Percentiles rank a stretch among this genome's conserved stretches.
phyloP scores from a whole-genome alignment of 2,888 invertebrate genomes.

The Yponomeuta evonymella region DNA sequence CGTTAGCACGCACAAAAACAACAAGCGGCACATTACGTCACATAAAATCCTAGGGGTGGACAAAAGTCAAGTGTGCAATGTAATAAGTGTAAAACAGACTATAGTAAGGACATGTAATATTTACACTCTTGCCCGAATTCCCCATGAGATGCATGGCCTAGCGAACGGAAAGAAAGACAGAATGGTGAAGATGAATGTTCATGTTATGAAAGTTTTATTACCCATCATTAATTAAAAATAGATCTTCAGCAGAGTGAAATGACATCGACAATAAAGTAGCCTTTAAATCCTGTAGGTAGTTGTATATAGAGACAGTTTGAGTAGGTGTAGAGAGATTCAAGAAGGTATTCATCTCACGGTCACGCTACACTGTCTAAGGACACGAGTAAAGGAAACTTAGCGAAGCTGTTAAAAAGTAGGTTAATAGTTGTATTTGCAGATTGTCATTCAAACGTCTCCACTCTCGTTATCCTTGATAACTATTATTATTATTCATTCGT shows the following conservation, averaged over 20 bases:
- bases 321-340: constrained; percentile 18
- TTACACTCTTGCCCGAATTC: constrained; percentile 92
- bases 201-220: not conserved
- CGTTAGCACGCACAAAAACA: not conserved
- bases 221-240: not conserved
- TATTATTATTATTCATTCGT: too few species aligned
- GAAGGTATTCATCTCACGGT: constrained; percentile 32
- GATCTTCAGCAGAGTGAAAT: constrained; percentile 5
- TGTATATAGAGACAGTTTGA: not conserved
- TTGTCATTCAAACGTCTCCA: not conserved
- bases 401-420: not conserved
- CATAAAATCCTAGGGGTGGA: not conserved
- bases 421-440: not conserved
- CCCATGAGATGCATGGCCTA: constrained; percentile 96
- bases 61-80: constrained; percentile 53
- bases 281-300: not conserved
- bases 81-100: constrained; percentile 44
- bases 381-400: not conserved
- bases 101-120: constrained; percentile 68
- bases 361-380: not conserved
- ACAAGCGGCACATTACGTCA: not conserved
- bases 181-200: constrained; percentile 17
- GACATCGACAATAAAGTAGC: not conserved
- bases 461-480: too few species aligned
- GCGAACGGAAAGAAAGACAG: constrained; percentile 43